Evolutionary conservation across 2,113 vertebrate genomes (phyloP).

Genomic region (Cephalopterus ornatus): DNA sequence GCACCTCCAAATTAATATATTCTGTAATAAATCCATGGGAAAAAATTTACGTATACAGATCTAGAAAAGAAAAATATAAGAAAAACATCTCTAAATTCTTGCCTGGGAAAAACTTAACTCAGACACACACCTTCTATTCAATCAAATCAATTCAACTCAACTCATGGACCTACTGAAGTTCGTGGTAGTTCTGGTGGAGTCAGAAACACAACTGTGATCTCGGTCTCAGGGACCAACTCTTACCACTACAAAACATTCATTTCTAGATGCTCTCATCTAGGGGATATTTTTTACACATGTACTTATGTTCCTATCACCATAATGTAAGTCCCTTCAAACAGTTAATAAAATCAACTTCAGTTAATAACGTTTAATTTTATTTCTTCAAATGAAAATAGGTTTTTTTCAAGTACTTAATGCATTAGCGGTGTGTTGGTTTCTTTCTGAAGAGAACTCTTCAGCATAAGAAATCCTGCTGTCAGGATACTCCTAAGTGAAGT

Average conservation of each 20-base stretch:
- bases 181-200: not conserved
- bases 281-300: not conserved
- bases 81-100: not conserved
- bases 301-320: not conserved
- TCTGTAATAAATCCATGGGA: not conserved
- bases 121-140: not conserved
- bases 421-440: not conserved
- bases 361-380: not conserved
- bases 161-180: not conserved
- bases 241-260: not conserved
- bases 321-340: not conserved
- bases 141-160: not conserved
- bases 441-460: not conserved
- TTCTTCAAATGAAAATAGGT: not conserved
- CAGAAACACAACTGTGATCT: not conserved
- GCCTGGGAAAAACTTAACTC: not conserved
- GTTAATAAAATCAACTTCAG: not conserved
- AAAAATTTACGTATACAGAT: not conserved
- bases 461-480: not conserved
- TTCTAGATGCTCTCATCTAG: not conserved
- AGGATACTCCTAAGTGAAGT: not conserved
- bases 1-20: conserved; percentile 12
- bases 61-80: not conserved
- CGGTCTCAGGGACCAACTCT: not conserved
- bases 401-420: not conserved